Evolutionary conservation across 2,797 vertebrate species (phyloP), one percentile per base, ranked within the genome.

Genomic region (Sphaeramia orbicularis): DNA sequence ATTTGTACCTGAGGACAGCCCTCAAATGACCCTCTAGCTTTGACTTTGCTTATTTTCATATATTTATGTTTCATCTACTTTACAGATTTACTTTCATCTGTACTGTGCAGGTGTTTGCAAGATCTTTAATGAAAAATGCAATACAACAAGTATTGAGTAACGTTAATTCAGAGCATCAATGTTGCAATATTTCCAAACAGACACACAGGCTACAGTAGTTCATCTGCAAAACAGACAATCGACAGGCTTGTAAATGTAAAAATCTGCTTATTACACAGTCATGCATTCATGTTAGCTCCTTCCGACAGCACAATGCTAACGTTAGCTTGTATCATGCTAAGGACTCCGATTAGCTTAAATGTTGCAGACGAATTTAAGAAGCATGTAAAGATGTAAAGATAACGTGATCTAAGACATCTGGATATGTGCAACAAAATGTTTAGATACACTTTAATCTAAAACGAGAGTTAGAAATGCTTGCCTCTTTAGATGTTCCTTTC

Each of bases 251-350:
- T 41, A 6, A 37, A 7, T 0, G 0, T 10, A 21, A 19, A 0
- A 55, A 47, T 42, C 2, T 10, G 12, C 41, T 43, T 32, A 37
- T 41, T 40, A 32, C 44, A 4, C 44, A 6, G 5, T 19, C 44
- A 55, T 54, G 1, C 32, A n/a, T 15, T 35, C 53, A 40, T 52
- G 10, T 60, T 60, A 49, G 42, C 67, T 35, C 30, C 16, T 2
- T 21, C 7, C 38, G 52, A 27, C 0, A 21, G 9, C 24, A 18
- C 6, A 10, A 51, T 38, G 75, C 83, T 81, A 80, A 76, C 57
- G 50, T 75, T 84, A 86, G 83, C 78, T 58, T 62, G 0, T 59
- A 77, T 69, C 61, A 43, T 59, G 38, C 44, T 44, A 40, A 41
- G 47, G 44, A 1, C 15, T 57, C 9, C 47, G 16, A 60, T 36